phyloP scores from a whole-genome alignment of 2,113 vertebrate genomes.

The Ciconia stormi region DNA sequence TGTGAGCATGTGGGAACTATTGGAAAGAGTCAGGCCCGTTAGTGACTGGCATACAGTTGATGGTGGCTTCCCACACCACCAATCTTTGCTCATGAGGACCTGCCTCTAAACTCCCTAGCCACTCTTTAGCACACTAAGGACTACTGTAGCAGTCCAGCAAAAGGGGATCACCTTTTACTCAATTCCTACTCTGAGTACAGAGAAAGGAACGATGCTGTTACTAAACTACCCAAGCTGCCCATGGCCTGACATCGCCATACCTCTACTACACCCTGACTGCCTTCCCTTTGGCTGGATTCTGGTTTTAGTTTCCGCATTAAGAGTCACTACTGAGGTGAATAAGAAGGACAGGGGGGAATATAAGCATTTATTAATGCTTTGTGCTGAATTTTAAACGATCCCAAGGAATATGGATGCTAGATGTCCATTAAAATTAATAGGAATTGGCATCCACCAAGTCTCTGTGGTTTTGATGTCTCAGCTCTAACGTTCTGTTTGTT shows the following conservation, averaged over 20 bases:
- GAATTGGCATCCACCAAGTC: background rate
- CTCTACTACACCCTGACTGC: background rate
- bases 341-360: background rate
- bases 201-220: background rate
- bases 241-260: background rate
- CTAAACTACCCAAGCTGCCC: background rate
- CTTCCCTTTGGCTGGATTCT: background rate
- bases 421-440: slow-evolving; percentile 40
- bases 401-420: background rate
- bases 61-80: background rate
- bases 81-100: background rate
- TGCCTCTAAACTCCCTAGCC: background rate
- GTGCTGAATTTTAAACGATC: background rate
- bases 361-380: slow-evolving; percentile 5
- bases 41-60: background rate
- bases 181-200: background rate
- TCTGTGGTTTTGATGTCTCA: slow-evolving; percentile 18
- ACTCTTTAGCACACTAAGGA: background rate
- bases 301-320: background rate
- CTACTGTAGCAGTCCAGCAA: background rate
- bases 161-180: background rate
- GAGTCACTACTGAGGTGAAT: background rate
- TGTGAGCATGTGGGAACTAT: background rate
- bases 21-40: background rate
- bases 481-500: slow-evolving; percentile 1